Evolutionary conservation across 2,888 invertebrate species (phyloP).

Genomic region (Drosophila testacea): DNA sequence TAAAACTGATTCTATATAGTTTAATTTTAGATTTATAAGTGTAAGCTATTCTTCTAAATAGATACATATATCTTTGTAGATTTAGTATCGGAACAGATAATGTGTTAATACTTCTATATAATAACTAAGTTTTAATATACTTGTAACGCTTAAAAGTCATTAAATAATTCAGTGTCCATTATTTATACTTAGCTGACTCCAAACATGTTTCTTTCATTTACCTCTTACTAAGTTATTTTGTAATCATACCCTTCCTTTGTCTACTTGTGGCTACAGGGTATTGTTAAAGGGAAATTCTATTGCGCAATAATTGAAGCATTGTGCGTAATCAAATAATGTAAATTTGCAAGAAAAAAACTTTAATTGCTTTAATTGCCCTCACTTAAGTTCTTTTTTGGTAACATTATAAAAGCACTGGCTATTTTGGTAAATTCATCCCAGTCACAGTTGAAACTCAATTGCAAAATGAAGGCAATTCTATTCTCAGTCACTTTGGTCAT

Average conservation of each 20-base stretch:
- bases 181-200: not conserved
- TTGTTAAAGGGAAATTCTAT: constrained; percentile 49
- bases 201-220: not conserved
- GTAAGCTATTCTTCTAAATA: too few relatives aligned
- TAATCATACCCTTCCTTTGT: not conserved
- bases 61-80: too few relatives aligned
- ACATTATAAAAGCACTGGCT: constrained; percentile 54
- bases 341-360: constrained; percentile 47
- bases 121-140: too few relatives aligned
- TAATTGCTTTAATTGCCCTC: constrained; percentile 71
- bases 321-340: constrained; percentile 69
- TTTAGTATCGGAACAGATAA: too few relatives aligned
- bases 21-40: too few relatives aligned
- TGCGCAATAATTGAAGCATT: constrained; percentile 63
- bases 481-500: constrained; percentile 47
- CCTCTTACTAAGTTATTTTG: too few relatives aligned
- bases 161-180: too few relatives aligned
- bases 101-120: too few relatives aligned
- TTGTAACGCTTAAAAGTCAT: too few relatives aligned
- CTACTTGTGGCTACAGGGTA: not conserved
- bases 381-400: constrained; percentile 11
- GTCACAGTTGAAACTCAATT: constrained; percentile 31
- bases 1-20: too few relatives aligned
- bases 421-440: constrained; percentile 8
- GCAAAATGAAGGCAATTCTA: constrained; percentile 60